Evolutionary conservation across 1,140 invertebrate genomes (phyloP).

Genomic region (Drosophila varians): DNA sequence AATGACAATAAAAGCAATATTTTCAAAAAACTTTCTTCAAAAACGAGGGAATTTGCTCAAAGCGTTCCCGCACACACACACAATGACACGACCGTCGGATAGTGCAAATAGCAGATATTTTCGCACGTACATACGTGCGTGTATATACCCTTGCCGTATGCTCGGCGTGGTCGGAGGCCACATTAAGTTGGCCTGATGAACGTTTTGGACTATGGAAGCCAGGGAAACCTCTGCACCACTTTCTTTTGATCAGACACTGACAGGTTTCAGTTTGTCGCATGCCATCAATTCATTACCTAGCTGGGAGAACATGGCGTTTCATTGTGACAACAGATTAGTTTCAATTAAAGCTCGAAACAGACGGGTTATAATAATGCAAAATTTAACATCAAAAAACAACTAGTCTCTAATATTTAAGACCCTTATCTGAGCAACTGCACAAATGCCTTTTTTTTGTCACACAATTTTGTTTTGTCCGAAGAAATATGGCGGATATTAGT

Average conservation of each 20-base stretch:
- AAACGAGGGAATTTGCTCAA: slow-evolving; percentile 44
- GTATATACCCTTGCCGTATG: slow-evolving; percentile 20
- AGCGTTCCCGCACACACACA: slow-evolving; percentile 22
- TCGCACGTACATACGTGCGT: slow-evolving; percentile 19
- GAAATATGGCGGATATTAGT: slow-evolving; percentile 76
- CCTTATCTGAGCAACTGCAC: slow-evolving; percentile 24
- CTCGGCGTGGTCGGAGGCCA: slow-evolving; percentile 8
- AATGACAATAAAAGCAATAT: slow-evolving; percentile 7
- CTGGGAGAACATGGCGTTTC: slow-evolving; percentile 50
- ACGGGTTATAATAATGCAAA: neutral
- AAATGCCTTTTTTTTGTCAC: slow-evolving; percentile 52
- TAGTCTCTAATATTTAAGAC: neutral
- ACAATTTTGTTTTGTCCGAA: slow-evolving; percentile 73
- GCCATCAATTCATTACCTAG: slow-evolving; percentile 63
- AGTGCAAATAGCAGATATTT: slow-evolving; percentile 41
- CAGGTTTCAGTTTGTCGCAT: slow-evolving; percentile 39
- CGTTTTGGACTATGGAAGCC: neutral
- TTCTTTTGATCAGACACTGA: neutral
- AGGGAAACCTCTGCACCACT: neutral
- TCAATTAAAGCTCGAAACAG: neutral
- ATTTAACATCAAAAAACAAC: slow-evolving; percentile 1
- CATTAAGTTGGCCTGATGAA: too few species aligned
- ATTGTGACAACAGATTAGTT: slow-evolving; percentile 3
- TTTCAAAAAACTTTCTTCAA: slow-evolving; percentile 14
- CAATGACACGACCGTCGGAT: neutral